Percentiles rank a stretch among this genome's conserved stretches.
phyloP scores from a whole-genome alignment of 2,888 invertebrate species.

The Maniola hyperantus region DNA sequence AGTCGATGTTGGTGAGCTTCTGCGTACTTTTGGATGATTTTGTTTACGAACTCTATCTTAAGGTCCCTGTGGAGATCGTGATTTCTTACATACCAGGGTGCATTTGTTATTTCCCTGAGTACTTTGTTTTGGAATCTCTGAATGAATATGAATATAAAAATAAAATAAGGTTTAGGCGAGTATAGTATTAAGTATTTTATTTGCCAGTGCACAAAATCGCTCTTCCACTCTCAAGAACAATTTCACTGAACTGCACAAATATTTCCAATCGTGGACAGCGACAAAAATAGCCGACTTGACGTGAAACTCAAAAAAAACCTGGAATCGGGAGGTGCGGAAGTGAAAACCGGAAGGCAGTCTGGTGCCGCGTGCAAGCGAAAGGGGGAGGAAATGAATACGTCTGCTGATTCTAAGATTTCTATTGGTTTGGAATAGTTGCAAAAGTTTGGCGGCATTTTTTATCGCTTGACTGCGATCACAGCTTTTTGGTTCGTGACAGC shows the following conservation, averaged over 20 bases:
- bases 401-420: conserved; percentile 58
- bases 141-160: no score
- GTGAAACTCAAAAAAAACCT: conserved; percentile 48
- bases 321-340: conserved; percentile 66
- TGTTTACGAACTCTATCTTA: no score
- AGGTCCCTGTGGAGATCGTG: no score
- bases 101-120: no score
- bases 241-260: conserved; percentile 17
- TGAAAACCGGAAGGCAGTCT: conserved; percentile 72
- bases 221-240: conserved; percentile 7
- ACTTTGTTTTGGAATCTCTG: no score
- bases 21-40: no score
- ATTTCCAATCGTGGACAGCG: conserved; percentile 7
- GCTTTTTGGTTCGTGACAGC: neutral
- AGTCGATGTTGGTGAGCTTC: no score
- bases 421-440: conserved; percentile 44
- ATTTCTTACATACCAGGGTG: no score
- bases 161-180: no score
- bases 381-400: conserved; percentile 66
- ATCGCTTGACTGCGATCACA: neutral
- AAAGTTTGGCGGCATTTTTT: conserved; percentile 10
- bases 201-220: neutral
- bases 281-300: conserved; percentile 21
- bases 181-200: no score
- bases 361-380: conserved; percentile 57